Percentiles rank a stretch among this genome's conserved stretches.
Conservation (phyloP, 2,797 vertebrate genomes). For the Thaleichthys pacificus region DNA sequence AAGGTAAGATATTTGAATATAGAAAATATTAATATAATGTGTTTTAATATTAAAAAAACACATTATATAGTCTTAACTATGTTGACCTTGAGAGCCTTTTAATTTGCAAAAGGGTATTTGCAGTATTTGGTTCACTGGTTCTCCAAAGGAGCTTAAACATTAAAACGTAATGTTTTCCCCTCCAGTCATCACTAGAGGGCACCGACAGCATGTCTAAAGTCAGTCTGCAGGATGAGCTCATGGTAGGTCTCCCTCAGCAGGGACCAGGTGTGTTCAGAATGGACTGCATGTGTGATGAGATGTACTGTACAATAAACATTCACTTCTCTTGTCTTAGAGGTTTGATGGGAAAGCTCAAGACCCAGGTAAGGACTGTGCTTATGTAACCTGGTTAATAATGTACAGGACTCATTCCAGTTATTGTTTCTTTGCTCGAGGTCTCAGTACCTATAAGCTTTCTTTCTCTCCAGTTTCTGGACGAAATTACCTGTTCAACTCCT, state of each 20-base stretch:
- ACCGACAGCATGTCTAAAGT: slow-evolving; percentile 4
- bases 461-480: slow-evolving; percentile 23
- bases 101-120: too few relatives aligned
- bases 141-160: too few relatives aligned
- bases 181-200: slow-evolving; percentile 53
- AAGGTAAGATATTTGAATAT: not conserved
- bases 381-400: not conserved
- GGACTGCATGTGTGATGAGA: not conserved
- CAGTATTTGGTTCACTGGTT: not conserved
- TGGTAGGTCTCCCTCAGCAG: not conserved
- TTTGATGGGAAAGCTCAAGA: slow-evolving; percentile 34
- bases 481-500: slow-evolving; percentile 31
- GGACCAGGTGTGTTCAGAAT: not conserved
- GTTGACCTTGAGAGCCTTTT: not conserved
- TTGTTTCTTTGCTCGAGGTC: not conserved
- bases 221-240: not conserved
- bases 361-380: slow-evolving; percentile 11
- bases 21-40: not conserved
- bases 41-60: too few relatives aligned
- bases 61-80: not conserved
- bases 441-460: not conserved
- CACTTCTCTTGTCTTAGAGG: slow-evolving; percentile 6
- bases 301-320: not conserved
- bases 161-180: not conserved
- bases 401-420: not conserved